phyloP scores from a whole-genome alignment of 2,113 vertebrate species.

The Channa argus region DNA sequence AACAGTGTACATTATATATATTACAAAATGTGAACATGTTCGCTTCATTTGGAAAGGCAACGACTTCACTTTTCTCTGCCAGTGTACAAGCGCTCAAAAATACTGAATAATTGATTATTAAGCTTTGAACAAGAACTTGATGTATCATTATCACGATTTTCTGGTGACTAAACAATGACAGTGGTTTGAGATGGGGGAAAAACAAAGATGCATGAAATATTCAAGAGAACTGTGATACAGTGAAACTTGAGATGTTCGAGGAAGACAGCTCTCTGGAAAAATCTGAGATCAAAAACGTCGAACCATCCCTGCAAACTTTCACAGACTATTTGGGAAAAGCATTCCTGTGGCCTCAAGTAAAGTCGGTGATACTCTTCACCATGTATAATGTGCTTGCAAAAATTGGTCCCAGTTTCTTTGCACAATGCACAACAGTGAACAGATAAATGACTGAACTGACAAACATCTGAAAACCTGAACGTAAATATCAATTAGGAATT shows the following conservation, averaged over 20 bases:
- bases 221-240: constrained; percentile 56
- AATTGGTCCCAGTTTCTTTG: background rate
- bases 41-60: constrained; percentile 25
- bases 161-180: constrained; percentile 54
- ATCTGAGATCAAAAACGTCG: constrained; percentile 54
- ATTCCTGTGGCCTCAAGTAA: constrained; percentile 41
- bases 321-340: constrained; percentile 40
- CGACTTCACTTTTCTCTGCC: constrained; percentile 30
- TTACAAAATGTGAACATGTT: constrained; percentile 18
- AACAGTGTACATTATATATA: constrained; percentile 17
- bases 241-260: constrained; percentile 27
- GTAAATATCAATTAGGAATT: constrained; percentile 44
- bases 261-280: constrained; percentile 50
- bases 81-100: constrained; percentile 34
- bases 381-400: constrained; percentile 16
- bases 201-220: constrained; percentile 58
- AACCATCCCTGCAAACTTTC: constrained; percentile 50
- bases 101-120: constrained; percentile 62
- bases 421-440: background rate
- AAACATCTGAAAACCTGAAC: constrained; percentile 28
- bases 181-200: constrained; percentile 35
- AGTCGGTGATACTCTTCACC: constrained; percentile 3
- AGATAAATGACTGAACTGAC: background rate
- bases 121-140: constrained; percentile 51
- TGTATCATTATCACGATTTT: constrained; percentile 59